Conservation (phyloP, 2,888 invertebrate species). For the Carabus problematicus region DNA sequence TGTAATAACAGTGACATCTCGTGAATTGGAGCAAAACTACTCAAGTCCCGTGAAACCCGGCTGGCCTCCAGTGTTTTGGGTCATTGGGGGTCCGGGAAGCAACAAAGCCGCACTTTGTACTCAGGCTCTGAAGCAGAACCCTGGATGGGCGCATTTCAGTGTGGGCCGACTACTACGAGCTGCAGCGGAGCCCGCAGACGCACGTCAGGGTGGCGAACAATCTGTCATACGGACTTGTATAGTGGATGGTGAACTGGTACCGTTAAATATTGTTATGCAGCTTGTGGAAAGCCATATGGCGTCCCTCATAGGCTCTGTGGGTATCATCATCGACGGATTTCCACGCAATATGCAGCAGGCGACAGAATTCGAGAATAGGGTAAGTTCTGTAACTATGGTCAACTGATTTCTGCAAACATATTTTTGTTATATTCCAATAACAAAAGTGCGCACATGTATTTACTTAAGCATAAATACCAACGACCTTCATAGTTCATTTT, state of each 20-base stretch:
- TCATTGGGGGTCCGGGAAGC: conserved; percentile 89
- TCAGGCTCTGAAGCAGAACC: conserved; percentile 71
- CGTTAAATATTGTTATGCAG: conserved; percentile 77
- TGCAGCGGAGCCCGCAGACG: conserved; percentile 62
- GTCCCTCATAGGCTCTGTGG: conserved; percentile 68
- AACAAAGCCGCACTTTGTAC: conserved; percentile 84
- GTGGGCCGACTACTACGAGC: conserved; percentile 80
- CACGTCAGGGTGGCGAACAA: background rate
- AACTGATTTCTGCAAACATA: background rate
- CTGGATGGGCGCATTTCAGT: conserved; percentile 80
- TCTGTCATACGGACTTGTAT: conserved; percentile 69
- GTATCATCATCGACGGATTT: conserved; percentile 93
- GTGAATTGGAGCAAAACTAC: conserved; percentile 48
- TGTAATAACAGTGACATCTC: conserved; percentile 55
- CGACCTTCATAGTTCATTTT: too few relatives aligned
- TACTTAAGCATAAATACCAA: too few relatives aligned
- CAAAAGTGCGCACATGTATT: background rate
- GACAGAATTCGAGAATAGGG: conserved; percentile 87
- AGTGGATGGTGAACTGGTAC: conserved; percentile 81
- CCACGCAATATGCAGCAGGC: conserved; percentile 91
- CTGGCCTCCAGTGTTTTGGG: conserved; percentile 58
- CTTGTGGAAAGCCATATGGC: conserved; percentile 75
- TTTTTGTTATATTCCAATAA: background rate
- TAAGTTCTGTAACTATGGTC: conserved; percentile 56
- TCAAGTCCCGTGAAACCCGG: conserved; percentile 54